phyloP scores from a whole-genome alignment of 2,113 vertebrate species.

The Columba livia region DNA sequence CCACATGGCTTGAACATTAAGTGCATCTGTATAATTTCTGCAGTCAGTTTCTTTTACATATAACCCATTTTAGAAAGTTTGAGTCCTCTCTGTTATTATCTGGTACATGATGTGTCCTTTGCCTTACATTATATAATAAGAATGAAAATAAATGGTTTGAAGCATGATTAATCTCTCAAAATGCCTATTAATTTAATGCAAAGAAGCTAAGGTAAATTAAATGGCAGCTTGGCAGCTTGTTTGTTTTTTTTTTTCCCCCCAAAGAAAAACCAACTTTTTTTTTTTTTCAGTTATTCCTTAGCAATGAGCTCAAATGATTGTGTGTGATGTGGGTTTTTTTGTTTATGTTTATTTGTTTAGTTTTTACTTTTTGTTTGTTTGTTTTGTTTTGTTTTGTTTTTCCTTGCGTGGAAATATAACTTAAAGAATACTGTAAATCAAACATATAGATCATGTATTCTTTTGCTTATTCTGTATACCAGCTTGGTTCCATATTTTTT shows the following conservation, averaged over 20 bases:
- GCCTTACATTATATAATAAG: background rate
- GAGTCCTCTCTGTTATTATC: background rate
- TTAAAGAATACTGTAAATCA: background rate
- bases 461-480: background rate
- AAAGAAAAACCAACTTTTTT: too few species aligned
- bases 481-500: background rate
- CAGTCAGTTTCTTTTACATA: background rate
- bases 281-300: background rate
- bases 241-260: fast-evolving
- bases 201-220: background rate
- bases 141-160: background rate
- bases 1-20: background rate
- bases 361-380: too few species aligned
- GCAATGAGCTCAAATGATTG: too few species aligned
- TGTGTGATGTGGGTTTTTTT: too few species aligned
- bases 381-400: too few species aligned
- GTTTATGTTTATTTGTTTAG: too few species aligned
- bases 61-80: background rate
- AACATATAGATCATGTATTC: background rate
- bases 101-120: background rate
- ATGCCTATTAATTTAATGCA: background rate
- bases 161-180: background rate
- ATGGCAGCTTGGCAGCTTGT: background rate
- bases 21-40: background rate
- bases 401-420: background rate